phyloP scores from a whole-genome alignment of 2,797 vertebrate genomes.

The Sebastes itinus region DNA sequence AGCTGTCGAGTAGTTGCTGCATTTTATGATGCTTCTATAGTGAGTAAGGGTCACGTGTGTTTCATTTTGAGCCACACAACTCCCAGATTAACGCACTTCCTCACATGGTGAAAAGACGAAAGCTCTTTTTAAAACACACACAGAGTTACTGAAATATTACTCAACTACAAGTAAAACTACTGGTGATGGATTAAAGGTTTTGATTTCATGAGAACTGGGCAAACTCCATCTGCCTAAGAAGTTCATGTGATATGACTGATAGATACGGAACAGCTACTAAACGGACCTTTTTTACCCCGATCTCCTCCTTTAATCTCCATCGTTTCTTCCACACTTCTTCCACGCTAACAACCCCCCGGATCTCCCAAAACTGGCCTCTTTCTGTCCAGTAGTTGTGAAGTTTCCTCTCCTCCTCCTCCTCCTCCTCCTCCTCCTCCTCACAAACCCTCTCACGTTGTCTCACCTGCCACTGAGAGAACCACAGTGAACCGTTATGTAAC shows the following conservation, averaged over 20 bases:
- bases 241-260: background rate
- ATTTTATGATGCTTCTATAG: too few species aligned
- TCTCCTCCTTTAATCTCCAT: background rate
- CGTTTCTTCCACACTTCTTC: background rate
- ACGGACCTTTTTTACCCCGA: background rate
- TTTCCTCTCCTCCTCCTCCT: background rate
- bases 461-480: background rate
- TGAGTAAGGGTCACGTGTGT: conserved; percentile 34
- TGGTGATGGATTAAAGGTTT: background rate
- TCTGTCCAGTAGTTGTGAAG: background rate
- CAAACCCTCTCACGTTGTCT: background rate
- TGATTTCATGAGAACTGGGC: background rate
- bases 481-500: background rate
- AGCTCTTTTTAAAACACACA: background rate
- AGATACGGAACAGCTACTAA: background rate
- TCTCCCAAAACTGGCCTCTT: background rate
- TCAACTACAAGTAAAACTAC: too few species aligned
- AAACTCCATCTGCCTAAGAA: background rate
- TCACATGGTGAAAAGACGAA: background rate
- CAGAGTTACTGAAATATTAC: background rate
- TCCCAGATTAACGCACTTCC: conserved; percentile 26
- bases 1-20: too few species aligned
- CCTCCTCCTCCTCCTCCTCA: background rate
- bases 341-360: background rate
- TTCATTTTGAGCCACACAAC: conserved; percentile 47